These are phyloP conservation scores for Drosophila repletoides DNA, from an alignment of 1,140 invertebrate species.

Conservation along the genomic window DNA sequence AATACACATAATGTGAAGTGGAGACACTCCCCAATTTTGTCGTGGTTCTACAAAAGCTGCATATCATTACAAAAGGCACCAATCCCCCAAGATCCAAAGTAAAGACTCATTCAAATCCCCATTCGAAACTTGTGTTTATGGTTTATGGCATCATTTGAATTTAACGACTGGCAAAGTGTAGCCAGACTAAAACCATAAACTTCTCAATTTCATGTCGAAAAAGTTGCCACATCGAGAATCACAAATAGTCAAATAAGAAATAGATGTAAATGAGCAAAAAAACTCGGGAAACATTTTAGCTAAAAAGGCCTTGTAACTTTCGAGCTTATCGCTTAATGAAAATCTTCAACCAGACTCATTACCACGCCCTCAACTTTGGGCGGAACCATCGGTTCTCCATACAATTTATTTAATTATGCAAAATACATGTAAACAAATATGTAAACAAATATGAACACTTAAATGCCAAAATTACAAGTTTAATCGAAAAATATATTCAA, in stretches of 20 bases:
- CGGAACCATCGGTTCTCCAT: conserved; percentile 34
- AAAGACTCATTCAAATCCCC: conserved; percentile 30
- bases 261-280: conserved; percentile 61
- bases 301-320: conserved; percentile 48
- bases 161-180: conserved; percentile 43
- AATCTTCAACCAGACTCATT: conserved; percentile 48
- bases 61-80: conserved; percentile 24
- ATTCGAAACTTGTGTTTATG: conserved; percentile 40
- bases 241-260: conserved; percentile 55
- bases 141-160: conserved; percentile 67
- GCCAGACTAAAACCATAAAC: conserved; percentile 58
- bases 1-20: conserved; percentile 8
- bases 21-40: conserved; percentile 27
- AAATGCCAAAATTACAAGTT: too few relatives aligned
- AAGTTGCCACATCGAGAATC: conserved; percentile 9
- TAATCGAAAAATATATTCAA: too few relatives aligned
- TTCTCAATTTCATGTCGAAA: conserved; percentile 57
- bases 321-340: conserved; percentile 50
- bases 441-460: too few relatives aligned
- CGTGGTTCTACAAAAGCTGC: conserved; percentile 2
- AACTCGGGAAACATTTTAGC: conserved; percentile 9
- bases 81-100: conserved; percentile 39
- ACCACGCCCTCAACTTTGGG: conserved; percentile 45
- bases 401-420: conserved; percentile 67
- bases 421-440: conserved; percentile 36